phyloP scores from a whole-genome alignment of 2,888 invertebrate species.

The Acronicta alni region DNA sequence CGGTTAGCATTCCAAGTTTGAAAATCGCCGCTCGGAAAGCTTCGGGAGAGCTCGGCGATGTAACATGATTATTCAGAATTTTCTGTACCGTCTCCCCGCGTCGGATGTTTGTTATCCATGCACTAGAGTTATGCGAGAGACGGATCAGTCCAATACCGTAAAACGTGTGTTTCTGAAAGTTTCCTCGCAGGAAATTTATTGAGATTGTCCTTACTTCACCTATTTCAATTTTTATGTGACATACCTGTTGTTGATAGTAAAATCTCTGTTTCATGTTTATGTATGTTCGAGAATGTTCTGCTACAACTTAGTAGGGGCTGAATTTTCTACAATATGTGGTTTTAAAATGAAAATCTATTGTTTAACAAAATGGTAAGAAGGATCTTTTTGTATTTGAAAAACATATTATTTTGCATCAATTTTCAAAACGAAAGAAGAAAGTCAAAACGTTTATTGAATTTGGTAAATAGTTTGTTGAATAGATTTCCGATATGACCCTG shows the following conservation, averaged over 20 bases:
- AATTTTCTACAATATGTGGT: too few relatives aligned
- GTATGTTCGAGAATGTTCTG: neutral
- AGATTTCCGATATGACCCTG: too few relatives aligned
- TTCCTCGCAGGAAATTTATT: conserved; percentile 24
- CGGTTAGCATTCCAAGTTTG: conserved; percentile 68
- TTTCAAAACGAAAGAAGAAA: too few relatives aligned
- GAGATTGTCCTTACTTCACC: conserved; percentile 12
- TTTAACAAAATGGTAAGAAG: too few relatives aligned
- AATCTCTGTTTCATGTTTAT: neutral
- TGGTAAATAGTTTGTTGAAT: too few relatives aligned
- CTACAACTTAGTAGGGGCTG: too few relatives aligned
- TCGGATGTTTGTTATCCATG: conserved; percentile 60
- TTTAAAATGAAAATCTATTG: too few relatives aligned
- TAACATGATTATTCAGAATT: conserved; percentile 62
- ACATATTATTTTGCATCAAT: too few relatives aligned
- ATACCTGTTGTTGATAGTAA: conserved; percentile 9
- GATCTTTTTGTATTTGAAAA: too few relatives aligned
- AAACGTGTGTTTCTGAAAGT: conserved; percentile 35
- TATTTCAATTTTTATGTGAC: conserved; percentile 12
- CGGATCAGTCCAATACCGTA: conserved; percentile 47
- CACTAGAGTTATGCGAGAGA: conserved; percentile 52
- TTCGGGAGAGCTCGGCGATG: conserved; percentile 68
- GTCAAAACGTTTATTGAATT: too few relatives aligned
- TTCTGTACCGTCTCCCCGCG: conserved; percentile 47
- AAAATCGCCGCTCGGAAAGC: conserved; percentile 61